Evolutionary conservation across 2,888 invertebrate genomes (phyloP), one percentile per base, ranked within the genome.

Genomic region (Athripsodes cinereus): DNA sequence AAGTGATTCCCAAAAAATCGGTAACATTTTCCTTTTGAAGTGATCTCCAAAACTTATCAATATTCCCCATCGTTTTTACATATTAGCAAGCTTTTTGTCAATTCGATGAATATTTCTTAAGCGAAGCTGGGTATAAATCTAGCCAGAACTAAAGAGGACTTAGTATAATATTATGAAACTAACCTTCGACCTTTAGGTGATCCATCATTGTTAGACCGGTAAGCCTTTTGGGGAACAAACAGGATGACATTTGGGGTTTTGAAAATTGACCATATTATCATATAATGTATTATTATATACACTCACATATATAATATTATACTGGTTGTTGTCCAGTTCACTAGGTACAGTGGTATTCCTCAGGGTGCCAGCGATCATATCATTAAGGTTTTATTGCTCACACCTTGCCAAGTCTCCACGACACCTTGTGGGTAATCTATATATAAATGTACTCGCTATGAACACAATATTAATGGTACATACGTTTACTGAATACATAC

Each of bases 131-230:
- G n/a, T n/a, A n/a, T n/a, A n/a, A n/a, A n/a, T n/a, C n/a, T n/a
- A n/a, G n/a, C n/a, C 26, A 26, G 10, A 26, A 26, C 26, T 26
- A 26, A 26, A 26, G 26, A 26, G 16, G 40, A 40, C 40, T n/a
- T n/a, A 5, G 40, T 16, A 8, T 40, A 16, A 16, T n/a, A n/a
- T n/a, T n/a, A n/a, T n/a, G n/a, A n/a, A n/a, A 3, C 8, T 40
- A 40, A 40, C 40, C 40, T 40, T 40, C 8, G 40, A 40, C 40
- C 40, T 13, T 5, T n/a, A 3, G n/a, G 16, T 40, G 16, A 40
- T 40, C 40, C 40, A 40, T 40, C 40, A 40, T 40, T 40, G 13
- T 40, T 40, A 40, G 40, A 40, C 40, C 40, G n/a, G 40, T 40
- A 40, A 40, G 13, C 16, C 40, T 40, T n/a, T 40, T 40, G 40